Evolutionary conservation across 2,888 invertebrate genomes (phyloP).

Genomic region (Dolomedes plantarius): DNA sequence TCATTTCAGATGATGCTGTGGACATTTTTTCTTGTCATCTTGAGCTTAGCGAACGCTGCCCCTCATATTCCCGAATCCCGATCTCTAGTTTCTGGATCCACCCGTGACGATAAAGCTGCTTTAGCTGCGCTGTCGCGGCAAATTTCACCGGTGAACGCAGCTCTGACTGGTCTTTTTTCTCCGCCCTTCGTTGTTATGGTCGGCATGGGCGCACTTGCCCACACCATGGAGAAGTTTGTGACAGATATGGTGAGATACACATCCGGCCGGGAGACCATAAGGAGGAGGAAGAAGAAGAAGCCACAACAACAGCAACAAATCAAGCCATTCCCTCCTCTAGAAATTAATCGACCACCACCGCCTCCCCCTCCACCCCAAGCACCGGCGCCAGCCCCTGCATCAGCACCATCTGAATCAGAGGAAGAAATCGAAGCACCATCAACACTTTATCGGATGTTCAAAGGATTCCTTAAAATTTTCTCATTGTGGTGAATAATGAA

Average conservation of each 20-base stretch:
- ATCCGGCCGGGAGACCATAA: background rate
- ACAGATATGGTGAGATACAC: slow-evolving; percentile 49
- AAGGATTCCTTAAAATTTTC: too few species aligned
- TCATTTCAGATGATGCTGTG: background rate
- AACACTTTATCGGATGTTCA: too few species aligned
- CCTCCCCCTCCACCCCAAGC: background rate
- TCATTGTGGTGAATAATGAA: too few species aligned
- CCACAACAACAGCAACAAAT: background rate
- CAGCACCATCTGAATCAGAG: background rate
- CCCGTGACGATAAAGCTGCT: too few species aligned
- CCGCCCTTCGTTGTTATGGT: slow-evolving; percentile 43
- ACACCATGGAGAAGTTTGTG: slow-evolving; percentile 59
- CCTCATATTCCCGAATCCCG: background rate
- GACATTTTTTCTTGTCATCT: background rate
- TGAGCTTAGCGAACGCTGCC: background rate
- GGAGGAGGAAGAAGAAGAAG: slow-evolving; percentile 28
- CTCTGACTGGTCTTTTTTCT: slow-evolving; percentile 47
- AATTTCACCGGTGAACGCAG: slow-evolving; percentile 28
- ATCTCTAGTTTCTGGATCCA: background rate
- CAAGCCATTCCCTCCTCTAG: background rate
- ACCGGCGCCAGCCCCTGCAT: background rate
- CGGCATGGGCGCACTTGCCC: slow-evolving; percentile 34
- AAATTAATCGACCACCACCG: background rate
- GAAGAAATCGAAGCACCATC: too few species aligned
- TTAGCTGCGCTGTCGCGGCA: background rate